Evolutionary conservation across 2,797 vertebrate species (phyloP).

Genomic region (Pangasius macronema): DNA sequence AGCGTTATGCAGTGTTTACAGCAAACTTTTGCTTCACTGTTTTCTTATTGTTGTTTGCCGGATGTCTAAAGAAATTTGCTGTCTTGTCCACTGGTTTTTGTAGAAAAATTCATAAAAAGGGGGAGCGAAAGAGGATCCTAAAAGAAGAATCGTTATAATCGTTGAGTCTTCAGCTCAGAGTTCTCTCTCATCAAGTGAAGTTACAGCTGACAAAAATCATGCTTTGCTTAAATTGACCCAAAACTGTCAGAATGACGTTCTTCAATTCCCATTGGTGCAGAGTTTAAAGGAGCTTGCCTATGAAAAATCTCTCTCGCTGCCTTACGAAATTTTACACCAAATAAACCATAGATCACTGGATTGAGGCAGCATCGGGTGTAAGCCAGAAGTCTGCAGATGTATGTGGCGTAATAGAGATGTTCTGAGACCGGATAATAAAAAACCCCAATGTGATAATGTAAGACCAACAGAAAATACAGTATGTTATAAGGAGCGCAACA

Average conservation of each 20-base stretch:
- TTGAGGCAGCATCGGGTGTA: conserved; percentile 91
- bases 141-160: no score
- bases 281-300: background rate
- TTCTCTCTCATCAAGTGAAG: no score
- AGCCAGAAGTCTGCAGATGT: conserved; percentile 79
- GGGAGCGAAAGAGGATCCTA: no score
- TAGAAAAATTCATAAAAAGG: no score
- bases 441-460: conserved; percentile 45
- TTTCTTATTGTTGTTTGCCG: no score
- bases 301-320: conserved; percentile 72
- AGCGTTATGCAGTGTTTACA: no score
- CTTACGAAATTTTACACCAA: conserved; percentile 85
- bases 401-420: conserved; percentile 68
- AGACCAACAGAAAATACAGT: conserved; percentile 57
- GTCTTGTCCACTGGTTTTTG: no score
- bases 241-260: background rate
- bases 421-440: conserved; percentile 40
- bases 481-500: background rate
- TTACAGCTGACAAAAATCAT: no score
- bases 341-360: conserved; percentile 87
- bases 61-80: no score
- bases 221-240: no score
- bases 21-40: no score
- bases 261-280: background rate
- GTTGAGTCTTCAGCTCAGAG: no score